Evolutionary conservation across 1,140 invertebrate genomes (phyloP), one percentile per base, ranked within the genome.

Genomic region (Kradibia gibbosae): DNA sequence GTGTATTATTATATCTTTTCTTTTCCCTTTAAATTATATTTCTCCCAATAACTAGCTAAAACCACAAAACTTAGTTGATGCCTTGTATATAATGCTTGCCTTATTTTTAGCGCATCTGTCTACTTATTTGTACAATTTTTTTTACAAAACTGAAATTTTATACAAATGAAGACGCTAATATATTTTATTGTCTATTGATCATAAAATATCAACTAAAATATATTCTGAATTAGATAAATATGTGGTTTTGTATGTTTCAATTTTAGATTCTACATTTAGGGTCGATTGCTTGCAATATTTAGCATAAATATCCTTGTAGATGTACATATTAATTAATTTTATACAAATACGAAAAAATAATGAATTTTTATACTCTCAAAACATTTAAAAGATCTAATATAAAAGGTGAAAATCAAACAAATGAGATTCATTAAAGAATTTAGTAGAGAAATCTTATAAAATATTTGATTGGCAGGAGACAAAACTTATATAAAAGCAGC

Each of bases 111-210:
- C 55, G 55, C 28, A 42, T 55, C 55, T 78, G 50, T n/a, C 11
- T 78, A 22, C 42, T 36, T 36, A 34, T 28, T 60, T 15, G 55
- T n/a, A n/a, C n/a, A n/a, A n/a, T n/a, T n/a, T n/a, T n/a, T n/a
- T n/a, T 80, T 80, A 39, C 57, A 65, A 74, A 74, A 74, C 71
- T 53, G 74, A 42, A 75, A 80, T 74, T 80, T 39, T 80, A 74
- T 80, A 39, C 36, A 62, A 80, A 80, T 60, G 50, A 36, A 79
- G 42, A 10, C 71, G 67, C 13, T 25, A 53, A 36, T 50, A 65
- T 70, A 48, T 48, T n/a, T 73, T 57, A 80, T 74, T 74, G 31
- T 65, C 57, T 67, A 74, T 74, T 50, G 65, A 45, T 55, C 10
- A 65, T 62, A 62, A 79, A 72, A 42, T 42, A 39, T 76, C 65